A percentile compares a stretch with the other conserved stretches of the same genome.
Evolutionary conservation across 30 jellyfish, hydroid and myxozoan species (phyloP).

Genomic region (Euphysa ruthae): DNA sequence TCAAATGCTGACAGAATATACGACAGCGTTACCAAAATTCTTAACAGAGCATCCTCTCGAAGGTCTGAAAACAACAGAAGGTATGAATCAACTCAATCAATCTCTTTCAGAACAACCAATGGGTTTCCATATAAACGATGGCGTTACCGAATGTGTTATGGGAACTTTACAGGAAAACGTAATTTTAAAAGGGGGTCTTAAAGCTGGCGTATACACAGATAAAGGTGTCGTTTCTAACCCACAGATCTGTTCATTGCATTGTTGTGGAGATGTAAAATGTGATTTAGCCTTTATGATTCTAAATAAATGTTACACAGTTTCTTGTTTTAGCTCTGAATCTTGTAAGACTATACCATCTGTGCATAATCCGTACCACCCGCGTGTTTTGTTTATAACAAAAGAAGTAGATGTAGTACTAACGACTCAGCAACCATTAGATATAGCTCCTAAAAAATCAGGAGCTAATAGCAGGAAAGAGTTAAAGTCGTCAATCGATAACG

Average conservation of each 20-base stretch:
- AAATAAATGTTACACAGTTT: conserved; percentile 46
- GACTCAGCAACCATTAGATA: no score
- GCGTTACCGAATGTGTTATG: conserved; percentile 22
- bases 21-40: no score
- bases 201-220: conserved; percentile 37
- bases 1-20: no score
- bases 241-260: conserved; percentile 40
- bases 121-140: no score
- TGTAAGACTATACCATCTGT: conserved; percentile 12
- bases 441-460: neutral
- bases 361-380: conserved; percentile 5
- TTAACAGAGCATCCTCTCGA: no score
- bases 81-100: no score
- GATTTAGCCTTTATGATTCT: conserved; percentile 62
- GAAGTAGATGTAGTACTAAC: no score
- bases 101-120: no score
- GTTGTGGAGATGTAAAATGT: conserved; percentile 60
- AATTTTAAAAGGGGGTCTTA: conserved; percentile 32
- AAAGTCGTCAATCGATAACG: neutral
- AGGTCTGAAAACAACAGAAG: no score
- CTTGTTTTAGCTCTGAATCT: conserved; percentile 24
- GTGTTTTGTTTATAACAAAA: neutral
- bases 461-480: neutral
- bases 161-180: conserved; percentile 20
- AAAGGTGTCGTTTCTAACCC: conserved; percentile 27